Percentiles rank a stretch among this genome's conserved stretches.
Conservation (phyloP, 2,113 vertebrate species). For the Neotoma lepida region DNA sequence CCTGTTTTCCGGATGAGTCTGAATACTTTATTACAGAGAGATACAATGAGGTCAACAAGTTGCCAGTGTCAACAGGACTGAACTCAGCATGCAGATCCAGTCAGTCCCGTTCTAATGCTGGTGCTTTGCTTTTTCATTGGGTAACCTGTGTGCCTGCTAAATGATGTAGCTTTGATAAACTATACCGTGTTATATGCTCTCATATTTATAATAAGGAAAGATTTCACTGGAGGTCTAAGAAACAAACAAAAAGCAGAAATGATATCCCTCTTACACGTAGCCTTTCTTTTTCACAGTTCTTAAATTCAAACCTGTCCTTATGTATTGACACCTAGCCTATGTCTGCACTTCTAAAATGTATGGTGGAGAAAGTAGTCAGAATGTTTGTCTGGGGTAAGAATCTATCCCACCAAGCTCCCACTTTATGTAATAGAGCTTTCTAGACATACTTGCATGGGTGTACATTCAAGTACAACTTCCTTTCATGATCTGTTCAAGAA, state of each 20-base stretch:
- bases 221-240: background rate
- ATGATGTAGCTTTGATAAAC: background rate
- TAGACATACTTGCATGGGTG: background rate
- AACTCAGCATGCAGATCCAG: background rate
- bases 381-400: background rate
- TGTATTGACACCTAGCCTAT: background rate
- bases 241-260: background rate
- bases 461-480: background rate
- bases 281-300: background rate
- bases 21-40: conserved; percentile 4
- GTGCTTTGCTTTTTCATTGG: background rate
- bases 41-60: background rate
- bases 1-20: background rate
- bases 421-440: background rate
- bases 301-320: background rate
- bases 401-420: background rate
- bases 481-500: background rate
- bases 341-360: background rate
- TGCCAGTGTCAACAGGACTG: background rate
- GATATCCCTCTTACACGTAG: background rate
- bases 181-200: conserved; percentile 12
- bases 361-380: background rate
- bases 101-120: background rate
- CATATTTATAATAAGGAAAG: background rate
- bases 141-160: background rate